These are phyloP conservation scores for Drosophila fungiperda DNA, from an alignment of 2,888 invertebrate genomes.

Conservation along the genomic window DNA sequence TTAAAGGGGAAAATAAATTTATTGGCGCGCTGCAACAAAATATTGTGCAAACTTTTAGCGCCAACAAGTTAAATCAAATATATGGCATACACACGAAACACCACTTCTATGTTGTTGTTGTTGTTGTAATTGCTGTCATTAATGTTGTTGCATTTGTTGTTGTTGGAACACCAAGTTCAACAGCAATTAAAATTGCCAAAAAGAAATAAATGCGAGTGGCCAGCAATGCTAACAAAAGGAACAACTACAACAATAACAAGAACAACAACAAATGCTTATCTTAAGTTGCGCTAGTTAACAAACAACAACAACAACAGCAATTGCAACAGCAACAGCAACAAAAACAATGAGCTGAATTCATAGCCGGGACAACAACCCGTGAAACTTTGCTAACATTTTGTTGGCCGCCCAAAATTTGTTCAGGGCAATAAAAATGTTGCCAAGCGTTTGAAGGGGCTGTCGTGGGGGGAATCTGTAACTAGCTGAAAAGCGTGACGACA, in stretches of 20 bases:
- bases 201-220: slow-evolving; percentile 64
- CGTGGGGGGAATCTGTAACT: background rate
- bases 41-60: slow-evolving; percentile 57
- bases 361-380: slow-evolving; percentile 63
- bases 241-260: slow-evolving; percentile 5
- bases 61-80: slow-evolving; percentile 81
- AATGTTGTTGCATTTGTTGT: slow-evolving; percentile 34
- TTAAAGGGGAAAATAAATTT: slow-evolving; percentile 74
- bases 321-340: slow-evolving; percentile 21
- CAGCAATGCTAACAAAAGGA: slow-evolving; percentile 16
- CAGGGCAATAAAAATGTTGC: slow-evolving; percentile 76
- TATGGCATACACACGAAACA: slow-evolving; percentile 62
- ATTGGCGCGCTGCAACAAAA: slow-evolving; percentile 67
- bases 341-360: slow-evolving; percentile 25
- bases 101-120: slow-evolving; percentile 12
- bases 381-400: slow-evolving; percentile 72
- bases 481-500: slow-evolving; percentile 24
- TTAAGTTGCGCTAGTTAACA: slow-evolving; percentile 69
- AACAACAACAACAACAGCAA: slow-evolving; percentile 34
- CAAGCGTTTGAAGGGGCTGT: background rate
- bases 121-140: slow-evolving; percentile 55
- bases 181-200: slow-evolving; percentile 74
- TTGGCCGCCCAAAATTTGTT: slow-evolving; percentile 57
- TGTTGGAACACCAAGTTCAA: slow-evolving; percentile 71
- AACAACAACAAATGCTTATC: slow-evolving; percentile 46